Conservation (phyloP, 2,888 invertebrate genomes). For the Hydrotaea cyrtoneurina region DNA sequence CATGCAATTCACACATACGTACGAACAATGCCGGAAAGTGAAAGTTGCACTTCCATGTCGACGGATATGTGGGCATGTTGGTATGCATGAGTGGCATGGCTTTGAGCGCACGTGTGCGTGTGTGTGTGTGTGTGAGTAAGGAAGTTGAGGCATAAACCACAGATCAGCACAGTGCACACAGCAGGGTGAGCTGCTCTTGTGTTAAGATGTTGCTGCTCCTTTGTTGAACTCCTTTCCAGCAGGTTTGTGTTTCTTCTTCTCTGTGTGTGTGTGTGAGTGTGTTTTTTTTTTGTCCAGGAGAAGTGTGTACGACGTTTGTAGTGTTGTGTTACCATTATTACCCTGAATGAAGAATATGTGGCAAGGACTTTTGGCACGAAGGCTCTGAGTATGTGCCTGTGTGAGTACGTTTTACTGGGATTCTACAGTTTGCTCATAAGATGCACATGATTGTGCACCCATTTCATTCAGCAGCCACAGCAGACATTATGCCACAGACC, state of each 20-base stretch:
- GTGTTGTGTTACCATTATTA: slow-evolving; percentile 47
- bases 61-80: neutral
- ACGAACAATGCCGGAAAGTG: slow-evolving; percentile 61
- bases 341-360: slow-evolving; percentile 61
- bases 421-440: slow-evolving; percentile 40
- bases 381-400: slow-evolving; percentile 8
- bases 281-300: too few species aligned
- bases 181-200: slow-evolving; percentile 35
- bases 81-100: neutral
- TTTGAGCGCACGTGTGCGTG: too few species aligned
- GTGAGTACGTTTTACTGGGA: neutral
- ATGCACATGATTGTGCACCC: slow-evolving; percentile 42
- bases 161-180: neutral
- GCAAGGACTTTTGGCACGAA: slow-evolving; percentile 63
- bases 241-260: too few species aligned
- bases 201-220: slow-evolving; percentile 65
- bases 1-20: slow-evolving; percentile 50
- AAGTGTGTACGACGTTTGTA: slow-evolving; percentile 61
- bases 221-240: slow-evolving; percentile 64
- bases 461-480: slow-evolving; percentile 12
- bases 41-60: slow-evolving; percentile 51
- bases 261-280: neutral
- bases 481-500: slow-evolving; percentile 46
- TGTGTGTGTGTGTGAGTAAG: slow-evolving; percentile 3
- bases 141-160: slow-evolving; percentile 27